Percentiles rank a stretch among this genome's conserved stretches.
These are phyloP conservation scores for Polypedilum vanderplanki DNA, from an alignment of 1,140 invertebrate species.

Conservation along the genomic window DNA sequence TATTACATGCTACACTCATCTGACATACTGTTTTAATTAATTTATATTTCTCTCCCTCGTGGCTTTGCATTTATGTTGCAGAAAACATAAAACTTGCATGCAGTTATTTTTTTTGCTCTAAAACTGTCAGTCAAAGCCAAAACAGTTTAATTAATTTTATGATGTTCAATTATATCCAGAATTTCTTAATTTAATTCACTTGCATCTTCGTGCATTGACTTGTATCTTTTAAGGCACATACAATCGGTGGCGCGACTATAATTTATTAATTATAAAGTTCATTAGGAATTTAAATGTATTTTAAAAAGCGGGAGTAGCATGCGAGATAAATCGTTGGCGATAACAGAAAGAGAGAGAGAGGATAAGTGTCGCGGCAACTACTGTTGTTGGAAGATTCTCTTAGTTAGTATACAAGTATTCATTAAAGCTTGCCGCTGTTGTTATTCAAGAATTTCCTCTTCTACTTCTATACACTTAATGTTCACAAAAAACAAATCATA, in stretches of 20 bases:
- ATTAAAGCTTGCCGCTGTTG: neutral
- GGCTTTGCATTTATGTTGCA: neutral
- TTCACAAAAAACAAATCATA: neutral
- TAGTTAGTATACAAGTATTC: neutral
- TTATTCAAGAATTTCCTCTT: conserved; percentile 13
- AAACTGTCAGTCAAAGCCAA: neutral
- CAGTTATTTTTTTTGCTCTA: neutral
- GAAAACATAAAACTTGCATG: neutral
- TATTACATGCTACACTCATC: neutral
- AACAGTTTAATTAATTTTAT: conserved; percentile 20
- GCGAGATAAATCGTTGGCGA: neutral
- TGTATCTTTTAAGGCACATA: neutral
- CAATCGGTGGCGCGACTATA: conserved; percentile 1
- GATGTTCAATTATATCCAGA: neutral
- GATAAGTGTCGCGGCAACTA: neutral
- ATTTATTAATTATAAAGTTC: conserved; percentile 23
- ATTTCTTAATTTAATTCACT: neutral
- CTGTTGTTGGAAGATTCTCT: neutral
- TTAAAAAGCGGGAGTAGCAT: neutral
- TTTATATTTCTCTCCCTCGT: neutral
- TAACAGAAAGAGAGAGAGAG: neutral
- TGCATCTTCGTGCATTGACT: neutral
- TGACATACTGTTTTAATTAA: conserved; percentile 12
- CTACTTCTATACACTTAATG: neutral
- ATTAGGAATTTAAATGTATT: neutral